Base-by-base conservation (phyloP, 37 sponge, comb jelly and placozoan genomes). In the Beroe forskalii region DNA sequence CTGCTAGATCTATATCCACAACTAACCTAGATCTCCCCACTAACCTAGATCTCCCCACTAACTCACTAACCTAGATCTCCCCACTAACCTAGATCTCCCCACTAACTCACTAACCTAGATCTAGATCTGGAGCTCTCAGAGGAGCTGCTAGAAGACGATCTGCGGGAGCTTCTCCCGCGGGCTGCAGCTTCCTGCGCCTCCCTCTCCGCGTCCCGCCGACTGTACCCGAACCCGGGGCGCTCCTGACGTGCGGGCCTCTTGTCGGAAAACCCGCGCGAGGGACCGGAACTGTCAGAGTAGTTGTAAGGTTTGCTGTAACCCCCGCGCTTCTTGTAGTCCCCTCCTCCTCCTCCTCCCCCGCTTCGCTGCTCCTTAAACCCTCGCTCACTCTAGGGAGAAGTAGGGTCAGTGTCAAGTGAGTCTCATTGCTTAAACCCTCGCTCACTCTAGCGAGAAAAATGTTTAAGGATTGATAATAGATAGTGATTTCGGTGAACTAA, bases 141-240 rank as follows among this genome's bases (percentile, higher is more conserved):
- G 4, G 72, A 69, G 12, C 72, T 69, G 32, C 37, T 33, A 32
- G 38, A 36, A 33, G 37, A 33, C 3, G 72, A 69, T 35, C 72
- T 17, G 28, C 72, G 28, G 3, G 38, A 32, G 38, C 38, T 69
- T 33, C 72, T 17, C 1, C 33, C 27, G 1, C 33, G 32, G 4
- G 72, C 28, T 3, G 30, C 72, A 69, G 72, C 72, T 14, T 33
- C 12, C 48, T 12, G n/a, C 8, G 86, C 86, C 27, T 80, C 86
- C 8, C 86, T 35, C 86, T 80, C 86, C 12, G 40, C 40, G 22
- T 80, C 86, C 27, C 31, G 40, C 55, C 86, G 43, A 43, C 86
- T 80, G 55, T 80, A 80, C 27, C 86, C 86, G 55, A 80, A 80
- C 9, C 86, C 86, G 14, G 86, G 86, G 24, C 86, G 8, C 1